Conservation (phyloP, 2,888 invertebrate genomes). For the Caenorhabditis angaria region DNA sequence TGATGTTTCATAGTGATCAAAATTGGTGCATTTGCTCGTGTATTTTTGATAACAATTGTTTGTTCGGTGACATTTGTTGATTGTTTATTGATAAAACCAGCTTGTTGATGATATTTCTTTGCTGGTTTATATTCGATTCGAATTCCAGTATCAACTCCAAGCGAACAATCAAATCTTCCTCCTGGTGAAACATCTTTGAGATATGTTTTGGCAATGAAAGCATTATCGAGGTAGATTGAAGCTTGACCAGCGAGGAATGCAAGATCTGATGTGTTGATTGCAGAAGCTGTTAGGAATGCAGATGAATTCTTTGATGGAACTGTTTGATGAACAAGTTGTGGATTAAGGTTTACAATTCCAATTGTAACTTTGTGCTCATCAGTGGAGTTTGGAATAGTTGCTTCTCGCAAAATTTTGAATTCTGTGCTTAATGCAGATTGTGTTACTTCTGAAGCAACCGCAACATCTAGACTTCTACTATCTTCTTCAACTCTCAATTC, state of each 20-base stretch:
- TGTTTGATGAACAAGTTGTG: constrained; percentile 71
- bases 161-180: constrained; percentile 61
- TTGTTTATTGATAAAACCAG: constrained; percentile 53
- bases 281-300: constrained; percentile 61
- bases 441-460: constrained; percentile 26
- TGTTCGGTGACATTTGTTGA: constrained; percentile 56
- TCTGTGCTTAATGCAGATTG: constrained; percentile 70
- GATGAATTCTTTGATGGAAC: constrained; percentile 70
- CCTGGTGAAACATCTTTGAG: neutral
- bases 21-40: constrained; percentile 42
- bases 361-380: constrained; percentile 72
- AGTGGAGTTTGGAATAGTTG: constrained; percentile 72
- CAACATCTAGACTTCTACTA: neutral
- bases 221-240: constrained; percentile 61
- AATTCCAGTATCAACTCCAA: constrained; percentile 73
- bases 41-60: constrained; percentile 58
- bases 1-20: constrained; percentile 59
- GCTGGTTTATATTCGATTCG: constrained; percentile 73
- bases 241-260: constrained; percentile 60
- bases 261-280: constrained; percentile 57
- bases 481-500: neutral
- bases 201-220: constrained; percentile 67
- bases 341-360: constrained; percentile 71
- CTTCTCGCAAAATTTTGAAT: constrained; percentile 70
- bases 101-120: constrained; percentile 71